Conservation (phyloP, 2,797 vertebrate species). For the Brachymystax lenok region DNA sequence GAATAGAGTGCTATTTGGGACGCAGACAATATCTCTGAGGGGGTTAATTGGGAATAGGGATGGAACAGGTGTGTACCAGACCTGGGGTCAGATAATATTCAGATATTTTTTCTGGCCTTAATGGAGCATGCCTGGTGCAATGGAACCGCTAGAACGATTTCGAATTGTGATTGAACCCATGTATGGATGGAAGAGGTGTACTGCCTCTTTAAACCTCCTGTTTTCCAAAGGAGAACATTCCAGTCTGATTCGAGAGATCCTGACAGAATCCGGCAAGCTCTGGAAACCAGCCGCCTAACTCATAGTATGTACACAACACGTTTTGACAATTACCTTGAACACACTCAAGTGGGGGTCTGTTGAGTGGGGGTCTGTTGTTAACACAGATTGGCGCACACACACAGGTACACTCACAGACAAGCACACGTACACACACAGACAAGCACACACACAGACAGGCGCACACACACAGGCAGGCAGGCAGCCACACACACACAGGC, state of each 20-base stretch:
- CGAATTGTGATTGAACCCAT: neutral
- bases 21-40: slow-evolving; percentile 47
- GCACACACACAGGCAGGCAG: slow-evolving; percentile 6
- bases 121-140: neutral
- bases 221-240: slow-evolving; percentile 61
- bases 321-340: slow-evolving; percentile 21
- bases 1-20: neutral
- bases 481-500: no score
- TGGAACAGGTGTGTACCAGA: slow-evolving; percentile 10
- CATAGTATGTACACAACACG: slow-evolving; percentile 41
- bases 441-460: neutral
- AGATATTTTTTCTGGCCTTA: neutral
- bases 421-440: neutral
- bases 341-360: slow-evolving; percentile 27
- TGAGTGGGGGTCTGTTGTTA: neutral
- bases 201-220: slow-evolving; percentile 49
- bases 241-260: slow-evolving; percentile 58
- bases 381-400: no score
- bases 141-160: neutral
- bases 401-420: no score
- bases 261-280: slow-evolving; percentile 52
- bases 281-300: slow-evolving; percentile 64
- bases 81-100: neutral
- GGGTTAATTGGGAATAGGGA: slow-evolving; percentile 74
- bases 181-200: slow-evolving; percentile 10